A percentile compares a stretch with the other conserved stretches of the same genome.
These are phyloP conservation scores for Decapterus maruadsi DNA, from an alignment of 2,797 vertebrate genomes.

Conservation along the genomic window DNA sequence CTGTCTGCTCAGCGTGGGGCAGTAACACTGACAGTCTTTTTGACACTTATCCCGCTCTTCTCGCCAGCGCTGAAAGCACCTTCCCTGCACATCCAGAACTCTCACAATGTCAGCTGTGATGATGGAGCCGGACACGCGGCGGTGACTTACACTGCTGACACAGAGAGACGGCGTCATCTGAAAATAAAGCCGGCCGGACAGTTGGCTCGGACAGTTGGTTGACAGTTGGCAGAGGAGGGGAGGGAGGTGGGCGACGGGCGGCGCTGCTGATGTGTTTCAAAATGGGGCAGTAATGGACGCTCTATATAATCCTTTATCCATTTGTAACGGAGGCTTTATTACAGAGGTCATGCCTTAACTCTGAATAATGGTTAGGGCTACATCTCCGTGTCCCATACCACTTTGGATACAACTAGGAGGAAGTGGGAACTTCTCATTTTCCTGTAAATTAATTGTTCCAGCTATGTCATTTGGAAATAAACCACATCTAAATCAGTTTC, in stretches of 20 bases:
- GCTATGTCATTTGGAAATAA: not conserved
- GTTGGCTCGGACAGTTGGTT: constrained; percentile 70
- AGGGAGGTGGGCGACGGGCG: constrained; percentile 45
- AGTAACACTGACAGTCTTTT: constrained; percentile 13
- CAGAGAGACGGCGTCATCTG: constrained; percentile 60
- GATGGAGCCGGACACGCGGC: constrained; percentile 56
- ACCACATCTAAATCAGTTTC: not conserved
- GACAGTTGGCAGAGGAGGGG: constrained; percentile 68
- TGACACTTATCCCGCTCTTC: constrained; percentile 35
- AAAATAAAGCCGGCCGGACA: constrained; percentile 64
- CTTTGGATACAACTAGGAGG: not conserved
- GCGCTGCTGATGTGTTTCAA: constrained; percentile 34
- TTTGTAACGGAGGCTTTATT: constrained; percentile 48
- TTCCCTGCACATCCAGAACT: constrained; percentile 35
- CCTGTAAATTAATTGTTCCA: not conserved
- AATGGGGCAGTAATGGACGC: constrained; percentile 53
- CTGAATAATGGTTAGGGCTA: constrained; percentile 10
- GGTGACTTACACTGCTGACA: constrained; percentile 71
- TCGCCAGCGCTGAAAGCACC: constrained; percentile 33
- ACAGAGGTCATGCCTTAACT: constrained; percentile 24
- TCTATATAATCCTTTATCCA: constrained; percentile 44
- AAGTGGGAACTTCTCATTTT: not conserved
- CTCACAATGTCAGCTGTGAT: constrained; percentile 33
- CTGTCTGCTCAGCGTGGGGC: not conserved
- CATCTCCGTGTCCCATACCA: not conserved